These are phyloP conservation scores for Poeciliopsis turrubarensis DNA, from an alignment of 2,113 vertebrate genomes.

Conservation along the genomic window DNA sequence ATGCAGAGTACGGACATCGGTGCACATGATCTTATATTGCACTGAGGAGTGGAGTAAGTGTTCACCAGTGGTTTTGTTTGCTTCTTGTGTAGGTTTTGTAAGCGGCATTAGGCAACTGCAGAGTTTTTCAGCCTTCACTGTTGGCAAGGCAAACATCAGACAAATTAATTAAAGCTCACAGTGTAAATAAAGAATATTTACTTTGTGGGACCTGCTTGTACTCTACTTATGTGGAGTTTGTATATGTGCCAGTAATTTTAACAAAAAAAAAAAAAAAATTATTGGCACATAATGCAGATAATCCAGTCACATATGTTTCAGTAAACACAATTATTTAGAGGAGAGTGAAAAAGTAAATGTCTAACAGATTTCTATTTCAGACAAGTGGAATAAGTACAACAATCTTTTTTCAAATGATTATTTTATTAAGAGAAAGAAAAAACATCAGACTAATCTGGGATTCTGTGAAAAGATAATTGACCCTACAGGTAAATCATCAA, in stretches of 20 bases:
- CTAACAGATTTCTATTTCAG: neutral
- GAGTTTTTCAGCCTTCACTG: slow-evolving; percentile 32
- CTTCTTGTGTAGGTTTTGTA: slow-evolving; percentile 37
- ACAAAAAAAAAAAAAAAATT: neutral
- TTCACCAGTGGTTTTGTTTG: slow-evolving; percentile 30
- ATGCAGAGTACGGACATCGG: slow-evolving; percentile 59
- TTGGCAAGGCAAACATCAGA: slow-evolving; percentile 37
- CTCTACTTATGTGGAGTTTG: neutral
- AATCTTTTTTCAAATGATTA: neutral
- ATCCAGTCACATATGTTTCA: neutral
- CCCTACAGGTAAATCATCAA: neutral
- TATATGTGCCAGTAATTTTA: neutral
- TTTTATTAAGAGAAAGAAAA: neutral
- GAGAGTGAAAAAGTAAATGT: neutral
- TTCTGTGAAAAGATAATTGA: neutral
- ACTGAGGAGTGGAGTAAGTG: slow-evolving; percentile 65
- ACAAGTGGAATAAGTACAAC: neutral
- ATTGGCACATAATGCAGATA: neutral
- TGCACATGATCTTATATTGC: slow-evolving; percentile 33
- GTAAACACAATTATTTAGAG: neutral
- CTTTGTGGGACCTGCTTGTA: slow-evolving; percentile 1
- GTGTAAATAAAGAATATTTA: slow-evolving; percentile 2
- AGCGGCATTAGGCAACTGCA: slow-evolving; percentile 35
- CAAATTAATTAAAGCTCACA: slow-evolving; percentile 16
- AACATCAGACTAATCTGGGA: neutral